These are phyloP conservation scores for Timema podura DNA, from an alignment of 2,888 invertebrate genomes.

Conservation along the genomic window DNA sequence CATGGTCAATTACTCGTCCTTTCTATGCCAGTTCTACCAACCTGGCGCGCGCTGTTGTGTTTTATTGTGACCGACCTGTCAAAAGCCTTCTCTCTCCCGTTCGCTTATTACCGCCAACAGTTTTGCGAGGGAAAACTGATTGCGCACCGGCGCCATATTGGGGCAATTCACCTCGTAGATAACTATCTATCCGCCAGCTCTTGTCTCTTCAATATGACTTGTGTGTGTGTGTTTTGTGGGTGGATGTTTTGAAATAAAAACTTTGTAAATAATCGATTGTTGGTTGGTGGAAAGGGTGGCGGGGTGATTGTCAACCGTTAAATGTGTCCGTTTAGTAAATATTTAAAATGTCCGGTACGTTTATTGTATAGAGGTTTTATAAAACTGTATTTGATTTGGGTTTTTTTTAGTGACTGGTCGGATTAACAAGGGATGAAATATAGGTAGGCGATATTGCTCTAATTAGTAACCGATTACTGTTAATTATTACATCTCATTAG, in stretches of 20 bases:
- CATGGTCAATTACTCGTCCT: conserved; percentile 13
- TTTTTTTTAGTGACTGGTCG: no score
- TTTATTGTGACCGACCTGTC: conserved; percentile 32
- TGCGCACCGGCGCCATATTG: conserved; percentile 28
- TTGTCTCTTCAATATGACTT: no score
- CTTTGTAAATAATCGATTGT: no score
- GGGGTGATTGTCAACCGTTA: not conserved
- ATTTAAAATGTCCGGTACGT: no score
- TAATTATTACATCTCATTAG: no score
- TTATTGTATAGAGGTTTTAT: no score
- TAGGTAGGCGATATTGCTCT: no score
- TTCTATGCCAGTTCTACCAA: conserved; percentile 5
- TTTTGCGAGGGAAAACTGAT: conserved; percentile 20
- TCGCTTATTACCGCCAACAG: not conserved
- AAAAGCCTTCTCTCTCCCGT: conserved; percentile 20
- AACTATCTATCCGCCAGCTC: conserved; percentile 14
- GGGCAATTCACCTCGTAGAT: conserved; percentile 29
- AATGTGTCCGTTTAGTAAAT: conserved; percentile 11
- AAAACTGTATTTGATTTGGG: no score
- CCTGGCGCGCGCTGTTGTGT: conserved; percentile 22
- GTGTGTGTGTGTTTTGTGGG: no score
- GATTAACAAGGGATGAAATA: no score
- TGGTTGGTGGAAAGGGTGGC: not conserved
- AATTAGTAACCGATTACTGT: no score
- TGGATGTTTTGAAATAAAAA: no score